These are phyloP conservation scores for Adelges cooleyi DNA, from an alignment of 1,140 invertebrate genomes.

Conservation along the genomic window DNA sequence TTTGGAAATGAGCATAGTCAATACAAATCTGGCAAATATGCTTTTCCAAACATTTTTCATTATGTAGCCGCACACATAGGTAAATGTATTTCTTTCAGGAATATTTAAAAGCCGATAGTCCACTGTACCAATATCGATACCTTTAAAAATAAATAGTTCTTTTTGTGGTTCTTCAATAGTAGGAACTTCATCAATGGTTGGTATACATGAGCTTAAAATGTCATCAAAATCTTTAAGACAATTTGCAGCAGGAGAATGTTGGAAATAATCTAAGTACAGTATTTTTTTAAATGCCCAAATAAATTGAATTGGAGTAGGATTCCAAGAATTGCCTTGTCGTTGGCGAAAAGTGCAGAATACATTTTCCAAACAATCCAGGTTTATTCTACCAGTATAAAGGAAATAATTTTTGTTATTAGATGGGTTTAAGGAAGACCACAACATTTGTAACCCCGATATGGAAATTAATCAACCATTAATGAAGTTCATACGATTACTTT, in stretches of 20 bases:
- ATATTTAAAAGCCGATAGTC: background rate
- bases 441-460: background rate
- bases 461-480: background rate
- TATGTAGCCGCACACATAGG: background rate
- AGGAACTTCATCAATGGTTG: background rate
- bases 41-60: background rate
- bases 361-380: background rate
- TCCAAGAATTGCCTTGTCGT: conserved; percentile 1
- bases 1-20: background rate
- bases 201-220: background rate
- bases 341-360: background rate
- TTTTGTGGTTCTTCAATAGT: background rate
- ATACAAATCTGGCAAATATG: background rate
- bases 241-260: background rate
- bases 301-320: conserved; percentile 1
- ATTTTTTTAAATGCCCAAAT: conserved; percentile 9
- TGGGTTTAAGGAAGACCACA: background rate
- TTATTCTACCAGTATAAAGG: background rate
- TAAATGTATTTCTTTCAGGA: background rate
- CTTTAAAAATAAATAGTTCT: background rate
- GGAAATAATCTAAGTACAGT: background rate
- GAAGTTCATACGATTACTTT: background rate
- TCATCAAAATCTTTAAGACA: background rate
- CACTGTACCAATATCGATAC: background rate
- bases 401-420: background rate